Conservation (phyloP, 1,140 invertebrate genomes). For the Papilio dardanus region DNA sequence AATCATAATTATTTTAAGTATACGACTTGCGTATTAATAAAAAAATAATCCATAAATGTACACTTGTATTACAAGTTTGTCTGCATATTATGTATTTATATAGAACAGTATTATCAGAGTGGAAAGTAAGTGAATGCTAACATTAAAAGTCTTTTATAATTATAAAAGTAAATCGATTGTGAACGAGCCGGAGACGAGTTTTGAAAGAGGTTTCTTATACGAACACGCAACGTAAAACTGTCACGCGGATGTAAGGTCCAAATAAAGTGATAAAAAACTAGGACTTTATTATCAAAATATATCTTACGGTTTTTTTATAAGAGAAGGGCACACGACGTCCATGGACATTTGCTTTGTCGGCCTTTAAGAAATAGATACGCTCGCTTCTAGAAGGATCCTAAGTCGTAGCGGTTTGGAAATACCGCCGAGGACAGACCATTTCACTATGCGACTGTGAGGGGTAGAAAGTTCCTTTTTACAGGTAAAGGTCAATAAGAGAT, state of each 20-base stretch:
- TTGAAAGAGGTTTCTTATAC: slow-evolving; percentile 15
- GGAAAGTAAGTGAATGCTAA: slow-evolving; percentile 5
- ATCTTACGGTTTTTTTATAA: not conserved
- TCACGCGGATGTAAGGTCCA: not conserved
- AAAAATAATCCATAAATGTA: too few species aligned
- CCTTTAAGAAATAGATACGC: too few species aligned
- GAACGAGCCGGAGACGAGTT: slow-evolving; percentile 18
- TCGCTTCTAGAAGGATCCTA: too few species aligned
- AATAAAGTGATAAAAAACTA: not conserved
- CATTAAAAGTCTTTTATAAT: not conserved
- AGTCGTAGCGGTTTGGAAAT: too few species aligned
- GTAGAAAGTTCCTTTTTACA: too few species aligned
- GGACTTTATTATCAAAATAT: not conserved
- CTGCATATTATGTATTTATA: not conserved
- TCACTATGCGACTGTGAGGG: too few species aligned
- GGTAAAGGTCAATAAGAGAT: too few species aligned
- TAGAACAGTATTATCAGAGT: not conserved
- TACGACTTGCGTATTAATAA: too few species aligned
- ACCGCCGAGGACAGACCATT: too few species aligned
- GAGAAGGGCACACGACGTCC: too few species aligned
- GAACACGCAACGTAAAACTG: slow-evolving; percentile 23
- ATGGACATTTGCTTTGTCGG: too few species aligned
- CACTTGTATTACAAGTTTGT: not conserved
- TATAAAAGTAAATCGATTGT: not conserved
- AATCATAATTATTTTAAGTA: too few species aligned